Evolutionary conservation across 1,140 invertebrate genomes (phyloP).

Genomic region (Marisa cornuarietis): DNA sequence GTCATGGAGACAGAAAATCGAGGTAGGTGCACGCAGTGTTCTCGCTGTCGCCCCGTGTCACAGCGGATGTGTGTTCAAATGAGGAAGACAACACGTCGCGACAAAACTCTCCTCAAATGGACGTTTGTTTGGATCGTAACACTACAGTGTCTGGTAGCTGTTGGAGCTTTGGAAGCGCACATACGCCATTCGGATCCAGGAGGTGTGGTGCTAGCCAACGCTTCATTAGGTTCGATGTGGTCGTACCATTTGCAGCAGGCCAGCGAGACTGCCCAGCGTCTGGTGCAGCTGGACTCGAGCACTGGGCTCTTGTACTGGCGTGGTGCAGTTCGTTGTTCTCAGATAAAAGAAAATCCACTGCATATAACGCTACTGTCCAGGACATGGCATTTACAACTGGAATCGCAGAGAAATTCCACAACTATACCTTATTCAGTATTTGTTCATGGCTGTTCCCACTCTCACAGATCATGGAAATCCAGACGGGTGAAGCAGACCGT

Average conservation of each 20-base stretch:
- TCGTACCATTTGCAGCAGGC: constrained; percentile 9
- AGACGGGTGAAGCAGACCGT: constrained; percentile 16
- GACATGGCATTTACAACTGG: constrained; percentile 17
- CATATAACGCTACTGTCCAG: constrained; percentile 31
- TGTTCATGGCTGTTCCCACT: constrained; percentile 37
- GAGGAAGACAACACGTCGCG: background rate
- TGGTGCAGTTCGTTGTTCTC: constrained; percentile 24
- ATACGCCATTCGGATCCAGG: background rate
- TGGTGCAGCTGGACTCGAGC: constrained; percentile 33
- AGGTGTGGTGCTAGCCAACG: constrained; percentile 13
- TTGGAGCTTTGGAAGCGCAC: constrained; percentile 1
- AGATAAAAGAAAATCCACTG: constrained; percentile 31
- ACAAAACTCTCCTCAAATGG: background rate
- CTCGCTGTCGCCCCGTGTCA: too few species aligned
- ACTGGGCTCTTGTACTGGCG: constrained; percentile 38
- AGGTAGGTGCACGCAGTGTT: too few species aligned
- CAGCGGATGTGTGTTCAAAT: too few species aligned
- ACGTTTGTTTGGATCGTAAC: background rate
- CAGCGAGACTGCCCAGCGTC: constrained; percentile 11
- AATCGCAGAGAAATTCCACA: constrained; percentile 24
- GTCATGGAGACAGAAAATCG: too few species aligned
- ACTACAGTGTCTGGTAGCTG: background rate
- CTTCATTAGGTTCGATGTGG: constrained; percentile 7
- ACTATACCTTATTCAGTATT: constrained; percentile 36
- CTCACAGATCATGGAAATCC: constrained; percentile 11